phyloP scores from a whole-genome alignment of 2,797 vertebrate species.

The Eidolon dupreanum region DNA sequence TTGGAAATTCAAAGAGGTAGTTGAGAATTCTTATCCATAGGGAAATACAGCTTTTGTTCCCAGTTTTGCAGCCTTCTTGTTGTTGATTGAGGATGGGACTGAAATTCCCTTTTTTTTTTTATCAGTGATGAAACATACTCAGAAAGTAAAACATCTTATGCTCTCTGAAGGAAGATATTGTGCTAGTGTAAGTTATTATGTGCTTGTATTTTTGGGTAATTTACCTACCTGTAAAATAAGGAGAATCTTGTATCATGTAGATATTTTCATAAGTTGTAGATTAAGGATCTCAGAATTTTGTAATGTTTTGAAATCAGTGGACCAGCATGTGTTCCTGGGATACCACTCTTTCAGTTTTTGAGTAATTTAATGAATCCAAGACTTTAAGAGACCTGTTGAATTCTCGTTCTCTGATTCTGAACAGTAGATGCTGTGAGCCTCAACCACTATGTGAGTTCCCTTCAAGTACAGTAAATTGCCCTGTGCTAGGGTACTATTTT shows the following conservation, averaged over 20 bases:
- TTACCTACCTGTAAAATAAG: neutral
- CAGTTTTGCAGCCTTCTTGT: neutral
- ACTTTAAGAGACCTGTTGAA: neutral
- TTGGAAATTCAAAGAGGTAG: neutral
- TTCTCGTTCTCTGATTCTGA: slow-evolving; percentile 8
- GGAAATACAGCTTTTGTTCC: neutral
- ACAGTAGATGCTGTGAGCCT: neutral
- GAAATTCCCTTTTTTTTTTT: neutral
- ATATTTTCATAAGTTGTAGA: slow-evolving; percentile 11
- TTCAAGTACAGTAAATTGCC: neutral
- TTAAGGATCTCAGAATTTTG: slow-evolving; percentile 25
- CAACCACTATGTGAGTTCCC: neutral
- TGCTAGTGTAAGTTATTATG: neutral
- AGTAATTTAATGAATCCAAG: neutral
- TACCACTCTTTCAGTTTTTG: neutral
- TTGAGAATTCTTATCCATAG: neutral
- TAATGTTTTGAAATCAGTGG: slow-evolving; percentile 42
- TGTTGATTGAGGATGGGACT: neutral
- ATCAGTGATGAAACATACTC: neutral
- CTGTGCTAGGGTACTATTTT: neutral
- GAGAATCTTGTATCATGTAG: neutral
- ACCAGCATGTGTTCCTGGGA: neutral
- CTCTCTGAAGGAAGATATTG: neutral
- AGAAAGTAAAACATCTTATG: neutral
- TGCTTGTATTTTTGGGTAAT: slow-evolving; percentile 15